Evolutionary conservation across 2,113 vertebrate genomes (phyloP), one percentile per base, ranked within the genome.

Genomic region (Hippocampus abdominalis): DNA sequence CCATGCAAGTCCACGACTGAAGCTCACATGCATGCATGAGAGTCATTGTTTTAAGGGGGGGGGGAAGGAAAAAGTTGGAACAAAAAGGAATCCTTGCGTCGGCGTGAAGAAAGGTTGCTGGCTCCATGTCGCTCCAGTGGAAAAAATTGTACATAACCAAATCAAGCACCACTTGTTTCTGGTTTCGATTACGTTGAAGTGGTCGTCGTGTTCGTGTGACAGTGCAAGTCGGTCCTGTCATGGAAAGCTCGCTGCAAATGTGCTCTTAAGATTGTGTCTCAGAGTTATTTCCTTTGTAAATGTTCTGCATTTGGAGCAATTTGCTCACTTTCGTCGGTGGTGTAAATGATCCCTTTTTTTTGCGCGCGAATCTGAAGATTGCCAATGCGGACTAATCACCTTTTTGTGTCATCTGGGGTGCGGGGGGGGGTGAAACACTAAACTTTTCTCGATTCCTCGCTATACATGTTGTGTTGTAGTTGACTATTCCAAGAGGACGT

Each of bases 401-500:
- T 73, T 54, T 77, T 87, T 86, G 75, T 86, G 86, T 91, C 87
- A 88, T 36, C 32, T 36, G 32, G 5, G 32, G 32, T 6, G 77
- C 69, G 79, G 87, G 86, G 88, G 51, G 21, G 8, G 32, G 32
- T 36, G 32, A 23, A 91, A 91, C 88, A 89, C 46, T 18, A 86
- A 85, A 81, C 75, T 80, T 81, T 70, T 36, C 32, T 36, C 68
- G 81, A 89, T 87, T 86, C 83, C 76, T 86, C 81, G 71, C 32
- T 86, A 74, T 85, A 85, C 82, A 79, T 83, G 80, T 89, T 77
- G 73, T 75, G 76, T 83, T 82, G 84, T 79, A 66, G 80, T 82
- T 86, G 77, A 76, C 81, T 86, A 88, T 91, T 87, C 85, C 85
- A 73, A 84, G 83, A 85, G 73, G 76, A 70, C 79, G 79, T 88